These are phyloP conservation scores for Ascaphus truei DNA, from an alignment of 2,113 vertebrate species.

Conservation along the genomic window DNA sequence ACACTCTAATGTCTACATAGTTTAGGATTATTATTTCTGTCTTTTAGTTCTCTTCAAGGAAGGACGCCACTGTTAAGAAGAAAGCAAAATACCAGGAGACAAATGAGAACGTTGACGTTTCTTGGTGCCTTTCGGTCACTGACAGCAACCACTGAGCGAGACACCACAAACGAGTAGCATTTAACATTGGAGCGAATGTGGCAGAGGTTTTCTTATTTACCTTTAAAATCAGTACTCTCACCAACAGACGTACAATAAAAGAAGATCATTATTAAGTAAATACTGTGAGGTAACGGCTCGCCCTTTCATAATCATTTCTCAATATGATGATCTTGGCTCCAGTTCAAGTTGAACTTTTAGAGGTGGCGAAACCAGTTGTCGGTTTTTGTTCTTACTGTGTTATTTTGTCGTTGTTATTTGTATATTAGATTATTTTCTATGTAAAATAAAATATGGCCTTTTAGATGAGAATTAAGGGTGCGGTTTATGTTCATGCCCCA, in stretches of 20 bases:
- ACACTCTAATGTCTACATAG: no score
- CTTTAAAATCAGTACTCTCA: slow-evolving; percentile 36
- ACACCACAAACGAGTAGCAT: not conserved
- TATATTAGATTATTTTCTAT: not conserved
- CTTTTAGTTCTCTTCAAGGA: slow-evolving; percentile 36
- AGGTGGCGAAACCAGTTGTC: slow-evolving; percentile 29
- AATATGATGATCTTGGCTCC: not conserved
- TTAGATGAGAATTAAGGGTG: no score
- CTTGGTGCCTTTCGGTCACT: slow-evolving; percentile 10
- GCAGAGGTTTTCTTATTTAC: slow-evolving; percentile 34
- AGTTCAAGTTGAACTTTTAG: slow-evolving; percentile 43
- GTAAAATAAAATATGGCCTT: no score
- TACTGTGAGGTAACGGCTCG: not conserved
- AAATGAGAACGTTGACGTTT: slow-evolving; percentile 11
- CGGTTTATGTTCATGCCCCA: no score
- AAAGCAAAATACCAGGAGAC: slow-evolving; percentile 7
- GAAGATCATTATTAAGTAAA: slow-evolving; percentile 39
- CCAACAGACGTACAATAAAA: not conserved
- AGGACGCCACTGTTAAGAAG: slow-evolving; percentile 31
- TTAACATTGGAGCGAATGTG: not conserved
- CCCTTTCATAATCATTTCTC: not conserved
- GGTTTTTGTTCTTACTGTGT: not conserved
- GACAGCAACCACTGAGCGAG: not conserved
- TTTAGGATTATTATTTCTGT: no score
- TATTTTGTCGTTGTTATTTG: not conserved